phyloP scores from a whole-genome alignment of 2,888 invertebrate species.

The Hypena proboscidalis region DNA sequence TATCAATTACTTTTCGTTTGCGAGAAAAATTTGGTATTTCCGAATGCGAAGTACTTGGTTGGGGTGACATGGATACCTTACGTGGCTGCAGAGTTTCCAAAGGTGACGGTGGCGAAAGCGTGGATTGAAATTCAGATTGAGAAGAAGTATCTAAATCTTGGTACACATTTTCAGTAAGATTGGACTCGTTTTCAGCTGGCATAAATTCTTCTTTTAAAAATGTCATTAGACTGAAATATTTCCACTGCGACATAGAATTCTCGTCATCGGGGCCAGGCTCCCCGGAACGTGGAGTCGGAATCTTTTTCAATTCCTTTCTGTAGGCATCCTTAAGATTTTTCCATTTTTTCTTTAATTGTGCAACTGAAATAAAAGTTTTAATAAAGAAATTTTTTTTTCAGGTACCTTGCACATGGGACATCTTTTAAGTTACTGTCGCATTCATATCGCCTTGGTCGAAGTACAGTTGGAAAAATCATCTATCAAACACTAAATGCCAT shows the following conservation, averaged over 20 bases:
- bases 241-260: conserved; percentile 3
- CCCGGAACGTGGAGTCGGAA: conserved; percentile 2
- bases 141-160: conserved; percentile 3
- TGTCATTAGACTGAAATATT: conserved; percentile 1
- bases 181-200: conserved; percentile 2
- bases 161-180: conserved; percentile 1
- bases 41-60: conserved; percentile 1
- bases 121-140: conserved; percentile 1
- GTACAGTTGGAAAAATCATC: too few relatives aligned
- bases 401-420: too few relatives aligned
- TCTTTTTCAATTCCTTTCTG: conserved; percentile 10
- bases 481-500: too few relatives aligned
- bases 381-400: neutral
- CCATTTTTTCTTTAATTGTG: conserved; percentile 10
- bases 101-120: conserved; percentile 1
- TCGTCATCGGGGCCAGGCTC: conserved; percentile 5
- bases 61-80: conserved; percentile 3
- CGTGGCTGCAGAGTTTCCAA: neutral
- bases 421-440: too few relatives aligned
- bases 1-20: conserved; percentile 15
- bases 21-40: too few relatives aligned
- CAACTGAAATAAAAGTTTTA: conserved; percentile 6
- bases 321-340: conserved; percentile 11
- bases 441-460: too few relatives aligned
- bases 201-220: conserved; percentile 3